Evolutionary conservation across 2,797 vertebrate species (phyloP).

Genomic region (Chromobotia macracanthus): DNA sequence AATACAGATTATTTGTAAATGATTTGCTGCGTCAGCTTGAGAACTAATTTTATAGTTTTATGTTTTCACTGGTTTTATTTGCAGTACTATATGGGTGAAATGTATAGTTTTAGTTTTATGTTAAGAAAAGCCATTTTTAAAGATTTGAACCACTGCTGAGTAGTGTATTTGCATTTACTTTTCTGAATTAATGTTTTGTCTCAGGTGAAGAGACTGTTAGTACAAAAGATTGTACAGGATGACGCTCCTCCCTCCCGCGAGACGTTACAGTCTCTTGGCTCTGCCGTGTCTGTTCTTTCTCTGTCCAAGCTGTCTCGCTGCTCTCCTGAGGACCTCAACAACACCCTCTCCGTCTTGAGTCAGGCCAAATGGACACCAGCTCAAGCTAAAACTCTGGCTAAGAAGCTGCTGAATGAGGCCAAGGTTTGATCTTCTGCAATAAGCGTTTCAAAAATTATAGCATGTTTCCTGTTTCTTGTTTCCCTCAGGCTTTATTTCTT

Average conservation of each 20-base stretch:
- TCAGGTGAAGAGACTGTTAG: slow-evolving; percentile 69
- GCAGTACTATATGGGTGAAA: too few species aligned
- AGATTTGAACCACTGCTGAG: neutral
- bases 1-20: too few species aligned
- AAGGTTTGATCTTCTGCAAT: slow-evolving; percentile 57
- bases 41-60: too few species aligned
- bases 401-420: slow-evolving; percentile 55
- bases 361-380: slow-evolving; percentile 54
- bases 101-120: too few species aligned
- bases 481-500: neutral
- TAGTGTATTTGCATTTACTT: too few species aligned
- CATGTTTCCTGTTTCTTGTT: neutral
- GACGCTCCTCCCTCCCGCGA: neutral
- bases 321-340: slow-evolving; percentile 32
- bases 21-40: too few species aligned
- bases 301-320: slow-evolving; percentile 55
- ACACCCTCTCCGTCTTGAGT: slow-evolving; percentile 54
- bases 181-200: neutral
- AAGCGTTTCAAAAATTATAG: neutral
- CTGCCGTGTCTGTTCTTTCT: slow-evolving; percentile 52
- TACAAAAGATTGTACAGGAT: slow-evolving; percentile 50
- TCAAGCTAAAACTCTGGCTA: slow-evolving; percentile 62
- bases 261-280: slow-evolving; percentile 55
- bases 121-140: too few species aligned
- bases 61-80: too few species aligned